A percentile compares a stretch with the other conserved stretches of the same genome.
Evolutionary conservation across 1,140 invertebrate genomes (phyloP).

Genomic region (Theocolax elegans): DNA sequence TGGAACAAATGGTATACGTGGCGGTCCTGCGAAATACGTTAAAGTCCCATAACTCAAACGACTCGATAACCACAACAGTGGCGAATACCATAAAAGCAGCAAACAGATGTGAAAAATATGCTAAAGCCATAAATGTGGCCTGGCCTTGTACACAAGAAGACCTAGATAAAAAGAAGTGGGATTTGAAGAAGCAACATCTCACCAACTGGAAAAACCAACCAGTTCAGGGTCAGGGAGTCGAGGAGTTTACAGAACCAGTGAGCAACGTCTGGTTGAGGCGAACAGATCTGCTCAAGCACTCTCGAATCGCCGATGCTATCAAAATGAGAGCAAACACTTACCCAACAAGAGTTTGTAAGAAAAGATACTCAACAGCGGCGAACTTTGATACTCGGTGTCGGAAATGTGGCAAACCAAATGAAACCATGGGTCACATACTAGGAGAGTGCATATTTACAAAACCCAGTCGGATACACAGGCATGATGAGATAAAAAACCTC

Average conservation of each 20-base stretch:
- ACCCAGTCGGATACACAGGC: background rate
- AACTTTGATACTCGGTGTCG: no score
- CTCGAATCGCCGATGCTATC: background rate
- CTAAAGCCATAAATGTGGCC: background rate
- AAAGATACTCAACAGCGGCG: no score
- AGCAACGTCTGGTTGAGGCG: background rate
- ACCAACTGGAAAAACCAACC: background rate
- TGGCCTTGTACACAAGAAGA: background rate
- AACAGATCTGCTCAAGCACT: background rate
- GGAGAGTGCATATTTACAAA: background rate
- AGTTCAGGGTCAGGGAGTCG: background rate
- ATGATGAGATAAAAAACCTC: background rate
- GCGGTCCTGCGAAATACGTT: background rate
- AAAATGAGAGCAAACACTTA: background rate
- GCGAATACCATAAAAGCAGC: background rate
- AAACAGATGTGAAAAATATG: background rate
- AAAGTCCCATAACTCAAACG: background rate
- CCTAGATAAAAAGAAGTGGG: background rate
- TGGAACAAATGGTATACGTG: background rate
- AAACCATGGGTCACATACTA: background rate
- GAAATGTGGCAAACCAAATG: background rate
- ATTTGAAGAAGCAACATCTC: background rate
- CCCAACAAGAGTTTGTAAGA: background rate
- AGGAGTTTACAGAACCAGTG: background rate
- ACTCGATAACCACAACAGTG: background rate